Percentiles rank a stretch among this genome's conserved stretches.
phyloP scores from a whole-genome alignment of 1,140 invertebrate genomes.

The Hirudo medicinalis region DNA sequence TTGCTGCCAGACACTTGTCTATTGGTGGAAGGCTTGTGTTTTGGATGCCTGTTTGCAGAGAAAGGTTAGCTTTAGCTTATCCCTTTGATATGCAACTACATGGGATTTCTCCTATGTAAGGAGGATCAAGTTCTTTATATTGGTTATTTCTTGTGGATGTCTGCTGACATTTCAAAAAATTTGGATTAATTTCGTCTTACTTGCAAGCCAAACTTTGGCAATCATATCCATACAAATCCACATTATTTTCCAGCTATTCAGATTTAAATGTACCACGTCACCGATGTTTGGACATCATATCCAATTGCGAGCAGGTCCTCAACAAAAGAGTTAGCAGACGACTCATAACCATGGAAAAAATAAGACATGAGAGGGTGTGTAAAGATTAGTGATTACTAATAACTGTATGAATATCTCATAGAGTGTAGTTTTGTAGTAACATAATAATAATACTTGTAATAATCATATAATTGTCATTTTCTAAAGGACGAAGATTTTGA shows the following conservation, averaged over 20 bases:
- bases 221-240: neutral
- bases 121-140: neutral
- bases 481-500: neutral
- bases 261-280: conserved; percentile 57
- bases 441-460: neutral
- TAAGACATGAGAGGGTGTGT: conserved; percentile 31
- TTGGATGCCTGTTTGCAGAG: conserved; percentile 69
- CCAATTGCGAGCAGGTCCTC: conserved; percentile 73
- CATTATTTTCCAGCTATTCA: neutral
- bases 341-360: conserved; percentile 73
- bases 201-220: neutral
- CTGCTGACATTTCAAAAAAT: neutral
- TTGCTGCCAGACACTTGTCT: conserved; percentile 61
- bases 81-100: neutral
- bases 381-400: neutral
- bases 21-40: conserved; percentile 66
- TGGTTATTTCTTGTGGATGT: neutral
- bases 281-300: conserved; percentile 58
- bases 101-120: too few species aligned
- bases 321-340: conserved; percentile 59
- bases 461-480: neutral
- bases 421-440: neutral
- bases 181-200: neutral
- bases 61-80: neutral
- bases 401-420: neutral